These are phyloP conservation scores for Sarcoramphus papa DNA, from an alignment of 2,797 vertebrate genomes.

Conservation along the genomic window DNA sequence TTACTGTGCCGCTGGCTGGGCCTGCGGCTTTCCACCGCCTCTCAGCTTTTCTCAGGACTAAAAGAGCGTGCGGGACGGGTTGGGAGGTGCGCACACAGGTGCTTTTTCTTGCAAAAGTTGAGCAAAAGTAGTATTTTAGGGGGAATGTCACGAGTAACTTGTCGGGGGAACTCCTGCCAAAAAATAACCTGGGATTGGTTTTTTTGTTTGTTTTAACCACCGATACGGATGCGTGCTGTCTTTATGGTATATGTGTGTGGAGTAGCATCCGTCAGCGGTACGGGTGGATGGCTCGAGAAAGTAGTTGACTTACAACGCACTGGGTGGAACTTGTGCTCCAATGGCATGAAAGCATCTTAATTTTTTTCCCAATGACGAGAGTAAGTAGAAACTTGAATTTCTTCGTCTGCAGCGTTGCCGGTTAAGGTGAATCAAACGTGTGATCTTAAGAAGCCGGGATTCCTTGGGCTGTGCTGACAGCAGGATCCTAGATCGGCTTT, in stretches of 20 bases:
- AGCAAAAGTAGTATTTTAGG: background rate
- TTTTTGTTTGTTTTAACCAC: background rate
- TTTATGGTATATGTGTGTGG: fast-evolving
- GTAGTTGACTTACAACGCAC: background rate
- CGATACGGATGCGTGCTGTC: fast-evolving
- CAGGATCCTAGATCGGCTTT: background rate
- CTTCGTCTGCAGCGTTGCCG: background rate
- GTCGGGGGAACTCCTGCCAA: background rate
- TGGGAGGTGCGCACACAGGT: fast-evolving
- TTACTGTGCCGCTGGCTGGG: background rate
- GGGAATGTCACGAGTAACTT: background rate
- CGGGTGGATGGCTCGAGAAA: background rate
- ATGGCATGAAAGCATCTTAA: background rate
- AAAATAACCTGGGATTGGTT: background rate
- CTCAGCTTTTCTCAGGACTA: background rate
- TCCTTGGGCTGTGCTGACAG: background rate
- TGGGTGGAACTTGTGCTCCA: background rate
- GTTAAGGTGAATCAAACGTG: background rate
- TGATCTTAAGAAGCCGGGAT: background rate
- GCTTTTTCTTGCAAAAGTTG: background rate
- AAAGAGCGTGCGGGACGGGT: fast-evolving
- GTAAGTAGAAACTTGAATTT: background rate
- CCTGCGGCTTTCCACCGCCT: background rate
- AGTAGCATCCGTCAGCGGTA: background rate
- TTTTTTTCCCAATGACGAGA: background rate